Conservation (phyloP, 2,888 invertebrate genomes). For the Thymelicus acteon region DNA sequence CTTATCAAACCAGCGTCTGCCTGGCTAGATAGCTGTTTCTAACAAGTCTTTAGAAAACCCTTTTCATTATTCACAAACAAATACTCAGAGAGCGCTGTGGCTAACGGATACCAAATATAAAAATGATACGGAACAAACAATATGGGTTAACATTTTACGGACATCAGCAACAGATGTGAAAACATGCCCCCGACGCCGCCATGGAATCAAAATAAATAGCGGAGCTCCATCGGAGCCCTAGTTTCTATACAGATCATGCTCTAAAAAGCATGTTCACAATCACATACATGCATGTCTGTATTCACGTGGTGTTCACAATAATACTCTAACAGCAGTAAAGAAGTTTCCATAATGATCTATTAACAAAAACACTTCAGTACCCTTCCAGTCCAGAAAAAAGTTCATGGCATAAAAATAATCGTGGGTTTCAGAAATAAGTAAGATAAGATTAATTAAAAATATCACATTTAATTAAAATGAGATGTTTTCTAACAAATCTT, state of each 20-base stretch:
- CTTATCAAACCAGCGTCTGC: no score
- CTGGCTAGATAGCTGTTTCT: no score
- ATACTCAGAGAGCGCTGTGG: not conserved
- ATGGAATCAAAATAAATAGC: constrained; percentile 74
- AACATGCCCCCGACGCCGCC: constrained; percentile 54
- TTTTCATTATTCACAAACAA: not conserved
- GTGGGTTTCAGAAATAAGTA: not conserved
- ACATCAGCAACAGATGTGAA: constrained; percentile 49
- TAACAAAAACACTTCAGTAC: not conserved
- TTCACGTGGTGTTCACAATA: not conserved
- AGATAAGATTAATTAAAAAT: not conserved
- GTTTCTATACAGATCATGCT: constrained; percentile 31
- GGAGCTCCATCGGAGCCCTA: constrained; percentile 38
- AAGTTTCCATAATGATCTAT: not conserved
- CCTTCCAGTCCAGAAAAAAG: no score
- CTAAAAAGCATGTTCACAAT: constrained; percentile 3
- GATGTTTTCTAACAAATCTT: no score
- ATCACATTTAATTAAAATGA: no score
- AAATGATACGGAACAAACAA: constrained; percentile 44
- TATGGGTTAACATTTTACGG: constrained; percentile 45
- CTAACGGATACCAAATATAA: constrained; percentile 35
- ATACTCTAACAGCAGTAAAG: not conserved
- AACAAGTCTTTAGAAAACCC: not conserved
- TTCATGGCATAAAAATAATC: no score
- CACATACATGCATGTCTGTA: no score